Evolutionary conservation across 2,888 invertebrate genomes (phyloP).

Genomic region (Megamerina dolium): DNA sequence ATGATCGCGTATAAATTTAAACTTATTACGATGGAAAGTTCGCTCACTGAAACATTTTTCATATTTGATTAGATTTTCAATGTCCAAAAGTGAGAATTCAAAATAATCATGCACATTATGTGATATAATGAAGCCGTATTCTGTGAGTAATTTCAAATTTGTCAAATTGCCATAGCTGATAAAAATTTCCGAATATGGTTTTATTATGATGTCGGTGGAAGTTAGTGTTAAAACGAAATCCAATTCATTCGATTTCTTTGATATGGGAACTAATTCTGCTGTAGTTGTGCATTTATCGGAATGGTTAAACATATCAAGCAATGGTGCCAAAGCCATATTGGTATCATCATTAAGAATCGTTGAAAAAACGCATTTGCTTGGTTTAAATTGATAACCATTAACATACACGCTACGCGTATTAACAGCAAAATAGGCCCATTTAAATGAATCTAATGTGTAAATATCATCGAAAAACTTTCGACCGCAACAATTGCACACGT

Average conservation of each 20-base stretch:
- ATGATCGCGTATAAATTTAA: conserved; percentile 60
- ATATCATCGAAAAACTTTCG: conserved; percentile 46
- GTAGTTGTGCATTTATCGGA: conserved; percentile 57
- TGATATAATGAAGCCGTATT: conserved; percentile 79
- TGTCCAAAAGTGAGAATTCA: conserved; percentile 54
- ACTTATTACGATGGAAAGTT: conserved; percentile 54
- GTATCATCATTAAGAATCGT: conserved; percentile 55
- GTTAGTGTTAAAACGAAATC: conserved; percentile 32
- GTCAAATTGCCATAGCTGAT: conserved; percentile 83
- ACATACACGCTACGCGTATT: conserved; percentile 81
- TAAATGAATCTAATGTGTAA: conserved; percentile 56
- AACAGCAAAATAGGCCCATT: conserved; percentile 78
- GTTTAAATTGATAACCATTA: conserved; percentile 52
- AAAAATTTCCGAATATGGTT: conserved; percentile 67
- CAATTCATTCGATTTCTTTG: conserved; percentile 8
- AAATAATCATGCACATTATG: conserved; percentile 65
- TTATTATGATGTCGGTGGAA: conserved; percentile 47
- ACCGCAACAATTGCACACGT: conserved; percentile 47
- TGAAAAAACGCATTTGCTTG: conserved; percentile 40
- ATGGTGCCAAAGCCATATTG: conserved; percentile 75
- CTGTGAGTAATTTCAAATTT: conserved; percentile 71
- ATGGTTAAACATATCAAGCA: conserved; percentile 87
- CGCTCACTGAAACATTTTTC: conserved; percentile 31
- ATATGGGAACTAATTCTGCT: conserved; percentile 38
- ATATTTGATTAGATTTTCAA: conserved; percentile 49